phyloP scores from a whole-genome alignment of 2,113 vertebrate genomes.

The Lipophrys pholis region DNA sequence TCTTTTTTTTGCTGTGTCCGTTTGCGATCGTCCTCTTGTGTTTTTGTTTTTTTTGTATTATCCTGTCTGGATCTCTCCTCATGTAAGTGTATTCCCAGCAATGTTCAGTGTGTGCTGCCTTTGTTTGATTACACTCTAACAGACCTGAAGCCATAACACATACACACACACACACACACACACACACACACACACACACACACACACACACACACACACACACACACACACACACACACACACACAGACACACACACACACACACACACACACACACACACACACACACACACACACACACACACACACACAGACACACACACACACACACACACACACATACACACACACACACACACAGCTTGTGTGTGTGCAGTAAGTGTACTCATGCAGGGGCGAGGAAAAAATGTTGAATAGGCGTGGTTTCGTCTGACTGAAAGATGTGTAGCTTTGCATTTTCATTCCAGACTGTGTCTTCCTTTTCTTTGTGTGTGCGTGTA shows the following conservation, averaged over 20 bases:
- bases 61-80: not conserved
- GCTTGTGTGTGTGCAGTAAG: constrained; percentile 5
- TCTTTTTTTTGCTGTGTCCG: not conserved
- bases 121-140: constrained; percentile 48
- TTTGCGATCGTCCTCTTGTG: not conserved
- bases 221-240: no score
- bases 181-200: no score
- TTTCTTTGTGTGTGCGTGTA: constrained; percentile 12
- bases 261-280: no score
- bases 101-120: constrained; percentile 31
- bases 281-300: no score
- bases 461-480: not conserved
- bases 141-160: constrained; percentile 51
- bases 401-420: not conserved
- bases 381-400: no score
- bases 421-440: not conserved
- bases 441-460: no score
- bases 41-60: not conserved
- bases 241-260: no score
- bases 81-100: not conserved
- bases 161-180: constrained; percentile 11
- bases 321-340: no score
- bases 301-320: no score
- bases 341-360: no score
- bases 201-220: no score